Conservation (phyloP, 2,113 vertebrate species). For the Mungos mungo region DNA sequence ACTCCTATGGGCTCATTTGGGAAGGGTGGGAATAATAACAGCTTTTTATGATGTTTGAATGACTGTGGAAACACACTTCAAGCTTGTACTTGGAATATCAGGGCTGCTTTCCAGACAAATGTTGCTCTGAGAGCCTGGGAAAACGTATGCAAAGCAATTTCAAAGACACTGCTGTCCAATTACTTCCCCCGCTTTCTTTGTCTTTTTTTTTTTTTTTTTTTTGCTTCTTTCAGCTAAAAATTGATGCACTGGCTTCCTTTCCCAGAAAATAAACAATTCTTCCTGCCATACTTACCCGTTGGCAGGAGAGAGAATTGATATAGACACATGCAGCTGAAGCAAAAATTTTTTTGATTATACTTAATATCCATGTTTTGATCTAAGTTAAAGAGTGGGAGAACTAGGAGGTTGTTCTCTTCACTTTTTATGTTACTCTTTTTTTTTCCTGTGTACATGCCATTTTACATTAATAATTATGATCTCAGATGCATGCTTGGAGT, state of each 20-base stretch:
- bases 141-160: conserved; percentile 33
- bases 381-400: background rate
- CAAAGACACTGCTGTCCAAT: background rate
- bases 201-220: background rate
- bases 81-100: background rate
- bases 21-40: background rate
- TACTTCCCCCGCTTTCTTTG: background rate
- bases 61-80: background rate
- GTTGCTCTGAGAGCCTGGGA: background rate
- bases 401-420: background rate
- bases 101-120: background rate
- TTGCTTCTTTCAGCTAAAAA: conserved; percentile 19
- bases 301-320: conserved; percentile 36
- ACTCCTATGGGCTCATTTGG: background rate
- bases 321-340: conserved; percentile 12
- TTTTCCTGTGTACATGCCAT: background rate
- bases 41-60: background rate
- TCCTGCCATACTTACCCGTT: background rate
- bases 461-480: background rate
- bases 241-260: conserved; percentile 24
- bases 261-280: conserved; percentile 52
- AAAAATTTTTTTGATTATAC: background rate
- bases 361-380: conserved; percentile 3
- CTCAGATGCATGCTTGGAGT: background rate
- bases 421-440: conserved; percentile 7